phyloP scores from a whole-genome alignment of 2,797 vertebrate species.

The Pteropus rufus region DNA sequence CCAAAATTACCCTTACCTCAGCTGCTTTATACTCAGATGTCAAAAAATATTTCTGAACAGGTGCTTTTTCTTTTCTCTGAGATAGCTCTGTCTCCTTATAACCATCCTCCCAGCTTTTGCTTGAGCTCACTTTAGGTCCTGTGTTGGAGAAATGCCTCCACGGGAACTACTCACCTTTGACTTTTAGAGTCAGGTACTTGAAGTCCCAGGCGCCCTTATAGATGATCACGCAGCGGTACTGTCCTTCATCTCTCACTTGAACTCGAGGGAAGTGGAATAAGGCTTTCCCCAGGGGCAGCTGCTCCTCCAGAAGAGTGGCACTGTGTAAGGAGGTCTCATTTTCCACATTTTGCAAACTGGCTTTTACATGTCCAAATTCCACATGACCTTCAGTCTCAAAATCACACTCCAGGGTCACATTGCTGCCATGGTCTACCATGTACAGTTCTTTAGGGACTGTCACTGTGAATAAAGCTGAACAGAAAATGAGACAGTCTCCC shows the following conservation, averaged over 20 bases:
- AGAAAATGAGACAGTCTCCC: slow-evolving; percentile 11
- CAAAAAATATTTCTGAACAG: background rate
- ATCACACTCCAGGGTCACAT: slow-evolving; percentile 87
- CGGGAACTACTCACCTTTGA: slow-evolving; percentile 84
- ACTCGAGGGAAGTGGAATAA: slow-evolving; percentile 84
- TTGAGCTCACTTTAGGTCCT: background rate
- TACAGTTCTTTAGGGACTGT: slow-evolving; percentile 82
- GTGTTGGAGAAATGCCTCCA: background rate
- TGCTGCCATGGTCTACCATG: slow-evolving; percentile 77
- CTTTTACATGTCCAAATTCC: slow-evolving; percentile 71
- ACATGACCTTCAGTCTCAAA: slow-evolving; percentile 80
- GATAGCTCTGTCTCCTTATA: background rate
- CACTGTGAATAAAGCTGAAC: slow-evolving; percentile 88
- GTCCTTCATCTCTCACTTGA: slow-evolving; percentile 85
- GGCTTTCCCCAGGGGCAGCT: slow-evolving; percentile 82
- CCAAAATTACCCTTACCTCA: background rate
- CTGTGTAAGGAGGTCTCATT: slow-evolving; percentile 79
- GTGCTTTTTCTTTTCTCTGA: background rate
- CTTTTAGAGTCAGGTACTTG: slow-evolving; percentile 85
- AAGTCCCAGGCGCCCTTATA: slow-evolving; percentile 84
- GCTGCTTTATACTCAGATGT: background rate
- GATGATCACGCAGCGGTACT: slow-evolving; percentile 87
- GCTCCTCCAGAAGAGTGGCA: slow-evolving; percentile 76
- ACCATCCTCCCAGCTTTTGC: background rate
- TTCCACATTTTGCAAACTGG: slow-evolving; percentile 83